Evolutionary conservation across 2,113 vertebrate species (phyloP).

Genomic region (Eubucco bourcierii): DNA sequence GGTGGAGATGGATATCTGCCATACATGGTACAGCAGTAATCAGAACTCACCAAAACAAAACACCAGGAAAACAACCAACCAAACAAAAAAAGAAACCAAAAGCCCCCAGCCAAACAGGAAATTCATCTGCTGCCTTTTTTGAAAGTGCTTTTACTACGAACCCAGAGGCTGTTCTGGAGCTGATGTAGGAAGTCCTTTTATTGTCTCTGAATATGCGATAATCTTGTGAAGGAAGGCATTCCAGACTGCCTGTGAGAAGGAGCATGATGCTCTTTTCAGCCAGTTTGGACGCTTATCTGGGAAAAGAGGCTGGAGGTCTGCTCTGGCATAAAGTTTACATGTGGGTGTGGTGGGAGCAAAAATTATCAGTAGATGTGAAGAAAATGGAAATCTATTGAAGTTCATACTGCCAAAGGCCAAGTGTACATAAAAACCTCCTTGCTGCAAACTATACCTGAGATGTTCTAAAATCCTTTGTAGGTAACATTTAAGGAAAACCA

Average conservation of each 20-base stretch:
- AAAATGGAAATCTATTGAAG: not conserved
- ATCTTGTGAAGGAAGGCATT: not conserved
- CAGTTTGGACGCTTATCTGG: not conserved
- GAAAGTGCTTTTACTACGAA: not conserved
- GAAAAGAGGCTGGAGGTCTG: not conserved
- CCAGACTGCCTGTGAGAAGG: not conserved
- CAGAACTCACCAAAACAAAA: not conserved
- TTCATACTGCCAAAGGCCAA: not conserved
- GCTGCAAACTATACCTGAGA: not conserved
- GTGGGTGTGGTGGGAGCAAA: not conserved
- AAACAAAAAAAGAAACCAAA: no score
- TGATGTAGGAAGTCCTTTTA: not conserved
- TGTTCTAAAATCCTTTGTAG: not conserved
- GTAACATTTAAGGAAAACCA: not conserved
- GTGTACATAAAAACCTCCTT: not conserved
- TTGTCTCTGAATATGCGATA: not conserved
- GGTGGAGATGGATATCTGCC: not conserved
- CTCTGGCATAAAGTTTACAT: not conserved
- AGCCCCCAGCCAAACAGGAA: no score
- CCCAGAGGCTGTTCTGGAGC: rapidly evolving
- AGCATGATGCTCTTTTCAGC: not conserved
- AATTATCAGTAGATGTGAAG: not conserved
- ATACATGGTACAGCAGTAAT: not conserved
- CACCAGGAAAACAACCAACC: no score
- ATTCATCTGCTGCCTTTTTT: not conserved